These are phyloP conservation scores for Eupithecia abbreviata DNA, from an alignment of 2,888 invertebrate species.

Conservation along the genomic window DNA sequence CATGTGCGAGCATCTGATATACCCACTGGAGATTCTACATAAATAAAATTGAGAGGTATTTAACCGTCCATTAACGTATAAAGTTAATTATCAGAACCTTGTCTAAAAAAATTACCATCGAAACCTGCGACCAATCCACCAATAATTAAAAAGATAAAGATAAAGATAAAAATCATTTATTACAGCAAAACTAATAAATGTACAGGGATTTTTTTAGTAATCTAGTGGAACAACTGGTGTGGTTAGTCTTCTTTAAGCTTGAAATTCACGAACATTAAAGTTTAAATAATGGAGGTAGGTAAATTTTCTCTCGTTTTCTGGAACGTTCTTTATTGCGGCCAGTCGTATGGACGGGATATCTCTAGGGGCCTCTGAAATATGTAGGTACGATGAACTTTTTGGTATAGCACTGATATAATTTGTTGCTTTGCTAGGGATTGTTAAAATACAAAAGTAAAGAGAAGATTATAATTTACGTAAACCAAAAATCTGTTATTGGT, in stretches of 20 bases:
- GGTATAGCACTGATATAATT: constrained; percentile 17
- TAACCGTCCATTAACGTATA: no score
- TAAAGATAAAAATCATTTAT: no score
- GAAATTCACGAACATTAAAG: constrained; percentile 62
- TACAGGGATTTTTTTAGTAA: no score
- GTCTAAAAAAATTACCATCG: neutral
- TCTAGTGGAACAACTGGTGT: neutral
- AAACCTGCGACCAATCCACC: neutral
- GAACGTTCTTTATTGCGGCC: constrained; percentile 54
- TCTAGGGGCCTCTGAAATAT: constrained; percentile 31
- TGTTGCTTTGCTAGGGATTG: neutral
- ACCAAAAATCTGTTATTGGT: no score
- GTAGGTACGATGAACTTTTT: constrained; percentile 37
- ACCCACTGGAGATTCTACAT: neutral
- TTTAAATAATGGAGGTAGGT: constrained; percentile 61
- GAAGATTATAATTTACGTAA: neutral
- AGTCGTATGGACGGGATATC: constrained; percentile 45
- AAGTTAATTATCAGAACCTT: no score
- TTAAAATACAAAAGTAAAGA: neutral
- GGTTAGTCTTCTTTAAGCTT: neutral
- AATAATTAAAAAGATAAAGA: no score
- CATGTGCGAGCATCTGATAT: neutral
- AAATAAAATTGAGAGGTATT: no score
- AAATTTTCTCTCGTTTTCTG: constrained; percentile 48
- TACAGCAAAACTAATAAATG: no score